These are phyloP conservation scores for Trichomalopsis sarcophagae DNA, from an alignment of 1,140 invertebrate species.

Conservation along the genomic window DNA sequence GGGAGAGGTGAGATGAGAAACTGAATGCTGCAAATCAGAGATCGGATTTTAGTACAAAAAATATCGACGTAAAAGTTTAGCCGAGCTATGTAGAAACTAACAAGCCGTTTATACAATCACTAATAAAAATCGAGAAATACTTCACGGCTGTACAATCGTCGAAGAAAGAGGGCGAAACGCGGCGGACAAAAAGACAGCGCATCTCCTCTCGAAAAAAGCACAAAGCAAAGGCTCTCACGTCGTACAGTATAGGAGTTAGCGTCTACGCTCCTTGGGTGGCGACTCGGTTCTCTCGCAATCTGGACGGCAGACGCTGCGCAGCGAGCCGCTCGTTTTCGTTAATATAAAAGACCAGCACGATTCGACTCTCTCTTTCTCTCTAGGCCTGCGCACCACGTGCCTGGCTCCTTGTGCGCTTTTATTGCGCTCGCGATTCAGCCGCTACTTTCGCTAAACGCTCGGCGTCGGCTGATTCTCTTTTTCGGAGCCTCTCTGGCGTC, in stretches of 20 bases:
- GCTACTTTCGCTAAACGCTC: not conserved
- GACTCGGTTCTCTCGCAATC: conserved; percentile 38
- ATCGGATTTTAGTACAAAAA: too few species aligned
- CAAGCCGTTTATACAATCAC: not conserved
- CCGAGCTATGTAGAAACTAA: too few species aligned
- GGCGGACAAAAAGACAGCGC: not conserved
- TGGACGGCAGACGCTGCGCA: conserved; percentile 44
- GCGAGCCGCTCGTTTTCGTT: conserved; percentile 18
- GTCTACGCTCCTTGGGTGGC: conserved; percentile 46
- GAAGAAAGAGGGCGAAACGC: not conserved
- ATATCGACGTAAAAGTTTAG: too few species aligned
- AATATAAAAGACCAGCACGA: conserved; percentile 37
- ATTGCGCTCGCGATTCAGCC: not conserved
- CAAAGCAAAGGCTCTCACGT: not conserved
- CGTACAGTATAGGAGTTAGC: not conserved
- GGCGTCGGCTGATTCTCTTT: not conserved
- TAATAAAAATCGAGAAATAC: not conserved
- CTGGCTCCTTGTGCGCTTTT: not conserved
- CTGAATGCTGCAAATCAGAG: not conserved
- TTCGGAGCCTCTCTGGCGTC: not conserved
- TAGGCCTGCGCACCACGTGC: conserved; percentile 33
- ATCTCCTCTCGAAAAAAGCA: conserved; percentile 14
- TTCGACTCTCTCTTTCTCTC: not conserved
- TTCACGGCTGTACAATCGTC: not conserved
- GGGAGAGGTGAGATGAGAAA: not conserved